These are phyloP conservation scores for Temnothorax nylanderi DNA, from an alignment of 1,140 invertebrate genomes.

Conservation along the genomic window DNA sequence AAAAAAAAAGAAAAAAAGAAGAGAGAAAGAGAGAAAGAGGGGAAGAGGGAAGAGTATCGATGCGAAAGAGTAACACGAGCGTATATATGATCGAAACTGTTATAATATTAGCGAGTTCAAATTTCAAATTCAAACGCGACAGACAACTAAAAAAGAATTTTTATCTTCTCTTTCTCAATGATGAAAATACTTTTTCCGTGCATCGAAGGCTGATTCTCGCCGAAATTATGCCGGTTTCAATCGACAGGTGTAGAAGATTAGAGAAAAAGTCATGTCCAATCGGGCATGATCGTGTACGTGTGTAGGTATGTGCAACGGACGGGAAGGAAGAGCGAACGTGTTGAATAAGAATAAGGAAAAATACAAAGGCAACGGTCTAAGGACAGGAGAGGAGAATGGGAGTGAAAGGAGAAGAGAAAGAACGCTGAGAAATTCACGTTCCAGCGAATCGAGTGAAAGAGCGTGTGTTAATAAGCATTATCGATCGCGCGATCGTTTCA, in stretches of 20 bases:
- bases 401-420: constrained; percentile 50
- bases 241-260: not conserved
- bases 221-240: not conserved
- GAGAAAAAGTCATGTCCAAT: not conserved
- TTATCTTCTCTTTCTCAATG: not conserved
- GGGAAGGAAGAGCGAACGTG: not conserved
- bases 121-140: not conserved
- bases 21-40: not conserved
- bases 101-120: not conserved
- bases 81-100: not conserved
- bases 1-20: not conserved
- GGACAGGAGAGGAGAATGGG: constrained; percentile 23
- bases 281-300: not conserved
- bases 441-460: constrained; percentile 22
- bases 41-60: not conserved
- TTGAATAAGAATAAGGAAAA: not conserved
- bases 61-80: not conserved
- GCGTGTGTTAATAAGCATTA: constrained; percentile 40
- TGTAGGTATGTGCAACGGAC: not conserved
- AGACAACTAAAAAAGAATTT: not conserved
- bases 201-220: not conserved
- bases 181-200: not conserved
- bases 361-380: not conserved
- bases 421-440: constrained; percentile 55
- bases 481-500: constrained; percentile 13